Conservation (phyloP, 2,797 vertebrate genomes). For the Lagorchestes hirsutus region DNA sequence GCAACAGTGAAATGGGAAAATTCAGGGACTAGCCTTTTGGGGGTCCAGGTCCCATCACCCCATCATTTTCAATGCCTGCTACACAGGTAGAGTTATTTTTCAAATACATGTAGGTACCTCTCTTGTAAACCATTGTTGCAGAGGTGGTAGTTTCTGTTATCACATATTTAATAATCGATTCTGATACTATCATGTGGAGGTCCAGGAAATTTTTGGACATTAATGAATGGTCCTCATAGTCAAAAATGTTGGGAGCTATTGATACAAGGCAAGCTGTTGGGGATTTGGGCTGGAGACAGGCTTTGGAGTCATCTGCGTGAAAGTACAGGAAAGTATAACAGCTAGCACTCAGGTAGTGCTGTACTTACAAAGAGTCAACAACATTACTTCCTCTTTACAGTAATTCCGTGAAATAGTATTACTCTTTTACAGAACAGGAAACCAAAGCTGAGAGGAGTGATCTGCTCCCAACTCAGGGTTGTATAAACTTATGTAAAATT, state of each 20-base stretch:
- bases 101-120: too few species aligned
- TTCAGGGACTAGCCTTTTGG: too few species aligned
- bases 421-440: not conserved
- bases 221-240: not conserved
- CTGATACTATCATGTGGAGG: not conserved
- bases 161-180: not conserved
- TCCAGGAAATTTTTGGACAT: not conserved
- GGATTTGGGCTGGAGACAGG: not conserved
- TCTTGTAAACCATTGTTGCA: not conserved
- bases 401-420: too few species aligned
- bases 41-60: too few species aligned
- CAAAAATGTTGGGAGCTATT: not conserved
- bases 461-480: not conserved
- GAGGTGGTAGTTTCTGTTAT: not conserved
- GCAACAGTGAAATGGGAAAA: too few species aligned
- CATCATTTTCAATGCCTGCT: too few species aligned
- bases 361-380: not conserved
- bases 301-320: not conserved
- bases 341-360: too few species aligned
- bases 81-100: not conserved
- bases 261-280: not conserved
- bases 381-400: not conserved
- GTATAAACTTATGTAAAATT: not conserved
- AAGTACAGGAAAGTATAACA: too few species aligned
- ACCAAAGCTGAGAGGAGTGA: not conserved